phyloP scores from a whole-genome alignment of 2,888 invertebrate genomes.

The Euplagia quadripunctaria region DNA sequence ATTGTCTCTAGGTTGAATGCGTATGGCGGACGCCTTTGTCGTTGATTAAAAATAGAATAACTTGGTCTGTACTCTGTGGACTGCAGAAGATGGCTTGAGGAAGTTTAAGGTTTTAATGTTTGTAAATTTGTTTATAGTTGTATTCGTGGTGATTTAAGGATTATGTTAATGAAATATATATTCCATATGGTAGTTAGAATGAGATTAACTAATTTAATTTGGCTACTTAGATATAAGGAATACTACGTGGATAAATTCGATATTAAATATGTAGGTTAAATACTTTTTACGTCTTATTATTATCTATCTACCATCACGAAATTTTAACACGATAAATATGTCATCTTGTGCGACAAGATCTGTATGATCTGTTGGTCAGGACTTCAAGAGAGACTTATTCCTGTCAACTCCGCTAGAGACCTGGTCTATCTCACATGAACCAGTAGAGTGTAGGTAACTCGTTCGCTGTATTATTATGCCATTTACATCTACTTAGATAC shows the following conservation, averaged over 20 bases:
- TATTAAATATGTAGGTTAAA: too few species aligned
- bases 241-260: neutral
- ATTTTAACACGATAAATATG: too few species aligned
- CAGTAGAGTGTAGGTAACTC: too few species aligned
- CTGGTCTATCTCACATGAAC: too few species aligned
- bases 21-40: constrained; percentile 32
- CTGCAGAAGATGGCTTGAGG: constrained; percentile 32
- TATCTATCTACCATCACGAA: too few species aligned
- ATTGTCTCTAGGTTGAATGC: constrained; percentile 28
- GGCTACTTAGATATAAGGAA: neutral
- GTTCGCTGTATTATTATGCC: too few species aligned
- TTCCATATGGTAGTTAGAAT: neutral
- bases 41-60: constrained; percentile 43
- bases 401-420: too few species aligned
- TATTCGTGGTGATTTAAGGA: neutral
- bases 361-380: too few species aligned
- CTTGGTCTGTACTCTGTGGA: constrained; percentile 39
- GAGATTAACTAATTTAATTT: neutral
- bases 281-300: too few species aligned
- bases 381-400: too few species aligned
- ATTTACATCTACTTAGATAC: too few species aligned
- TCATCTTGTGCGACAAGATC: too few species aligned
- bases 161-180: neutral
- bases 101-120: constrained; percentile 33
- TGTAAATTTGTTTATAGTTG: constrained; percentile 16